Base-by-base conservation (phyloP, 2,888 invertebrate genomes). In the Epicampocera succincta region DNA sequence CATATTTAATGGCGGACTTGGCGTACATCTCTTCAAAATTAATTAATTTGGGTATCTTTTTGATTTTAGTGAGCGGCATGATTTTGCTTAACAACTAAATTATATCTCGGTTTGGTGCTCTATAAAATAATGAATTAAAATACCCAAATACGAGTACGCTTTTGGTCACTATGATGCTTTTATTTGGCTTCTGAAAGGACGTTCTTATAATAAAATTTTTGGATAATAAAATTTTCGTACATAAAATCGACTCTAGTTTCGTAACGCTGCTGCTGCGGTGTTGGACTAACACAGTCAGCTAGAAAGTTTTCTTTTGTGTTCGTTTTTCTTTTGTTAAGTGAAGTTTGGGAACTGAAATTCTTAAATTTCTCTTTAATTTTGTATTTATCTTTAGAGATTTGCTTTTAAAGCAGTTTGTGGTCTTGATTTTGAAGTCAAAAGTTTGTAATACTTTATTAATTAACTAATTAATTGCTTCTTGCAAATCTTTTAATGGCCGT, bases 81-180 rank as follows among this genome's bases (percentile, higher is more conserved):
- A 69, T 40, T 29, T 38, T 13, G 44, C 60, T 74, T 80, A 65
- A 80, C 71, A 75, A 58, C 75, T 71, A 75, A 71, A 75, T 80
- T 80, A 71, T 46, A 80, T 40, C 15, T 56, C 66, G 50, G 3
- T 66, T 66, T 44, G 5, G 8, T 33, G 58, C 42, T 48, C 65
- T 60, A 48, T 50, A 75, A 74, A 60, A 71, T 60, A 71, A 56
- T n/a, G 25, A 69, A 74, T 40, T 80, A 61, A 60, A 71, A 40
- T 75, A 54, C 50, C 46, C 44, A 71, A 80, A 75, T 75, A 68
- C 29, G 58, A 80, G 71, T 75, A 68, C 29, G 58, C 19, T 68
- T 66, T 75, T 75, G 65, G 68, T 68, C 48, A 33, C 66, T 68
- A 38, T 44, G 38, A 29, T 19, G 11, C 17, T 17, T 50, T 50